Evolutionary conservation across 1,140 invertebrate species (phyloP).

Genomic region (Halesus radiatus): DNA sequence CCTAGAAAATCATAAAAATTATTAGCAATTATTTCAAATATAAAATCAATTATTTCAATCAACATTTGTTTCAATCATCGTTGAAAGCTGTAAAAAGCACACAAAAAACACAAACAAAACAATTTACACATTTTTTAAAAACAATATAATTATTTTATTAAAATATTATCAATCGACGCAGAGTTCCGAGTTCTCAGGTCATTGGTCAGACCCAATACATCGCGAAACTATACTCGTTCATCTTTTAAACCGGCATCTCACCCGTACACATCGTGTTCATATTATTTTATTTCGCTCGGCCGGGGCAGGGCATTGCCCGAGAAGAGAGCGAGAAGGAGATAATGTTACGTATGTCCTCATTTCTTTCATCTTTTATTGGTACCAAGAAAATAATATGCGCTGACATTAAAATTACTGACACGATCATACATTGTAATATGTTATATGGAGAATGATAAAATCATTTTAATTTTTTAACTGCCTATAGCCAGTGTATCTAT

Average conservation of each 20-base stretch:
- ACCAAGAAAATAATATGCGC: neutral
- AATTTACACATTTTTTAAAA: no score
- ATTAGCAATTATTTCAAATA: no score
- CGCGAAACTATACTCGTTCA: slow-evolving; percentile 1
- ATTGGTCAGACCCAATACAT: slow-evolving; percentile 19
- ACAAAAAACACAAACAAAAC: no score
- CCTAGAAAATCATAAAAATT: no score
- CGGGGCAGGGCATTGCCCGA: neutral
- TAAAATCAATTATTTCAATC: no score
- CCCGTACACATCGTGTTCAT: neutral
- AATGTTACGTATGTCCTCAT: slow-evolving; percentile 1
- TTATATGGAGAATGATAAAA: no score
- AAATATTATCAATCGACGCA: neutral
- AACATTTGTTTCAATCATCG: no score
- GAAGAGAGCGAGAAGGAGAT: neutral
- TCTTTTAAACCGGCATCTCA: slow-evolving; percentile 5
- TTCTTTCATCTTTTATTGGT: slow-evolving; percentile 12
- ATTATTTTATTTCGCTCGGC: neutral
- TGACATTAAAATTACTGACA: neutral
- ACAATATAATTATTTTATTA: no score
- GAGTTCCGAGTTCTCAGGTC: neutral
- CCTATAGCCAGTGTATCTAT: no score
- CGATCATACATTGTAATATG: no score
- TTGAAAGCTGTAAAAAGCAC: no score
- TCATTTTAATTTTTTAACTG: no score